Conservation (phyloP, 1,140 invertebrate genomes). For the Aphis gossypii region DNA sequence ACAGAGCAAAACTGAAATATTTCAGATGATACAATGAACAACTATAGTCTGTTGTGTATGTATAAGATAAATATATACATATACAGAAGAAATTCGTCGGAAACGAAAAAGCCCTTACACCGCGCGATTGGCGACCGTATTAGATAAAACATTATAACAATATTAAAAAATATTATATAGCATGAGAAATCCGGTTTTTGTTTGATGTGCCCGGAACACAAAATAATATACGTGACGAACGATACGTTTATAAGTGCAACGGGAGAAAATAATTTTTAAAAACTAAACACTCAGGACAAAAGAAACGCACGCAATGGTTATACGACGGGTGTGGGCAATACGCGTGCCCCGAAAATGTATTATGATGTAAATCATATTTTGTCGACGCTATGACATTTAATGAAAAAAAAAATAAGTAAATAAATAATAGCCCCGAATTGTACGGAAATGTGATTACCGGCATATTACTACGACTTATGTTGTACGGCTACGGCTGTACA, state of each 20-base stretch:
- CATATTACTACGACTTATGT: neutral
- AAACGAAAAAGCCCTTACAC: slow-evolving; percentile 23
- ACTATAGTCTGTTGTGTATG: neutral
- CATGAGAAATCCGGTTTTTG: neutral
- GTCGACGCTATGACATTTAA: neutral
- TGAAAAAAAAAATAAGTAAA: neutral
- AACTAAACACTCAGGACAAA: slow-evolving; percentile 1
- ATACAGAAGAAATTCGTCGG: neutral
- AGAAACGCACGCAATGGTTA: neutral
- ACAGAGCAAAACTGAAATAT: neutral
- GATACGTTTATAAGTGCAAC: neutral
- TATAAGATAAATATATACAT: neutral
- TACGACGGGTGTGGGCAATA: neutral
- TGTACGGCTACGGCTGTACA: neutral
- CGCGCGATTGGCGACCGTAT: neutral
- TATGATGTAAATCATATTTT: slow-evolving; percentile 35
- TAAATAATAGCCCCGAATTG: neutral
- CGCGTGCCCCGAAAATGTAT: slow-evolving; percentile 24
- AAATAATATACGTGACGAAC: neutral
- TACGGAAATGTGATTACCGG: neutral
- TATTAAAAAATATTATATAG: neutral
- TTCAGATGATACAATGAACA: neutral
- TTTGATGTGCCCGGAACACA: slow-evolving; percentile 19
- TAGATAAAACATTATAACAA: neutral
- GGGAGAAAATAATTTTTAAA: neutral